Base-by-base conservation (phyloP, 2,113 vertebrate species). In the Salvelinus fontinalis region DNA sequence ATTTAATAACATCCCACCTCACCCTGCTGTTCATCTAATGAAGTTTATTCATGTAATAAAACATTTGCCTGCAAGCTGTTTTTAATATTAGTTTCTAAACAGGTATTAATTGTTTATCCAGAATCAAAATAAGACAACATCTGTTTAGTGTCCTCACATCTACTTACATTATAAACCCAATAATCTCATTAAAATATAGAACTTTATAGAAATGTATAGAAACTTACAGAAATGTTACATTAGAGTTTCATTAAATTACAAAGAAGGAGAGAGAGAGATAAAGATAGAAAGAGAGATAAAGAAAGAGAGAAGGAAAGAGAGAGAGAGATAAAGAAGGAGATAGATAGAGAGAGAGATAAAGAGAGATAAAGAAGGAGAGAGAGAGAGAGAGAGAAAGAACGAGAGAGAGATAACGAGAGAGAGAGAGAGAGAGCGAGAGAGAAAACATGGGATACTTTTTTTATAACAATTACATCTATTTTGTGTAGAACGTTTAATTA, bases 1-100 rank as follows among this genome's bases (percentile, higher is more conserved):
- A 71, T 80, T 80, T 77, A 77, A 83, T 71, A 83, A 70, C 62
- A 22, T 68, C 29, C 71, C 29, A 68, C 54, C 76, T 59, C 70
- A 26, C 29, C 60, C 39, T 67, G 67, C 59, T 75, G 75, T 75
- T 77, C 34, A 48, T 51, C 49, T 80, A 7, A 69, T 67, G 71
- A 18, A 31, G 66, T 24, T 70, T 76, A 74, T 79, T 83, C 49
- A 80, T 60, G 44, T 70, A 69, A 79, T 80, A 62, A 51, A 70
- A 73, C 44, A 74, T 76, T 59, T 75, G 70, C 5, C 71, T 27
- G 11, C 49, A 31, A 71, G 75, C 67, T 69, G 12, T 49, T 34
- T 70, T 77, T 51, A 5, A 66, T 79, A 66, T 83, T 65, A 67
- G 57, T n/a, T 49, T 64, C 60, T 74, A 62, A 16, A 39, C 4